Percentiles rank a stretch among this genome's conserved stretches.
Conservation (phyloP, 2,113 vertebrate genomes). For the Myrmecophaga tridactyla region DNA sequence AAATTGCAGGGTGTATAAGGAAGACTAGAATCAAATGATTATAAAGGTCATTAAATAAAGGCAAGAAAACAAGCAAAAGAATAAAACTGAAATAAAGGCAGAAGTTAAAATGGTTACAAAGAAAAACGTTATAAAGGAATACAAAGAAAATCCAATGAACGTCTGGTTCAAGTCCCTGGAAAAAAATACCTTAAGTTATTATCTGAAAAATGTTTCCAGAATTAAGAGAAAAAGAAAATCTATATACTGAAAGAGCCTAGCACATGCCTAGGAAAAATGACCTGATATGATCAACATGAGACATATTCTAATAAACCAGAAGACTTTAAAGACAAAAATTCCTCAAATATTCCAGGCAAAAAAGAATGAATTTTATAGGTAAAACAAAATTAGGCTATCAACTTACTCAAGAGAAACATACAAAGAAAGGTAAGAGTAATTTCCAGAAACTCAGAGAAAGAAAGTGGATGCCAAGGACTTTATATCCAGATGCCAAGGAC, state of each 20-base stretch:
- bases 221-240: not conserved
- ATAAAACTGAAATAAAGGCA: not conserved
- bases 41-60: not conserved
- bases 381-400: not conserved
- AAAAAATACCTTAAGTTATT: not conserved
- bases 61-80: not conserved
- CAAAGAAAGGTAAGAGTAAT: not conserved
- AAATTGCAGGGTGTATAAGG: not conserved
- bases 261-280: not conserved
- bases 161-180: not conserved
- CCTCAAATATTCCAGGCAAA: not conserved
- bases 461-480: not conserved
- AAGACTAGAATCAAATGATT: not conserved
- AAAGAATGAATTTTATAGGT: not conserved
- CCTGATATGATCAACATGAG: not conserved
- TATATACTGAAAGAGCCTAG: not conserved
- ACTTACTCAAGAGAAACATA: not conserved
- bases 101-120: not conserved
- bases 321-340: not conserved
- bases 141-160: not conserved
- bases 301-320: not conserved
- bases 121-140: not conserved
- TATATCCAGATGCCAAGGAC: not conserved
- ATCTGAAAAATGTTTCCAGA: conserved; percentile 1
- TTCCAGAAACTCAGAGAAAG: not conserved